Percentiles rank a stretch among this genome's conserved stretches.
Evolutionary conservation across 2,113 vertebrate genomes (phyloP).

Genomic region (Antidorcas marsupialis): DNA sequence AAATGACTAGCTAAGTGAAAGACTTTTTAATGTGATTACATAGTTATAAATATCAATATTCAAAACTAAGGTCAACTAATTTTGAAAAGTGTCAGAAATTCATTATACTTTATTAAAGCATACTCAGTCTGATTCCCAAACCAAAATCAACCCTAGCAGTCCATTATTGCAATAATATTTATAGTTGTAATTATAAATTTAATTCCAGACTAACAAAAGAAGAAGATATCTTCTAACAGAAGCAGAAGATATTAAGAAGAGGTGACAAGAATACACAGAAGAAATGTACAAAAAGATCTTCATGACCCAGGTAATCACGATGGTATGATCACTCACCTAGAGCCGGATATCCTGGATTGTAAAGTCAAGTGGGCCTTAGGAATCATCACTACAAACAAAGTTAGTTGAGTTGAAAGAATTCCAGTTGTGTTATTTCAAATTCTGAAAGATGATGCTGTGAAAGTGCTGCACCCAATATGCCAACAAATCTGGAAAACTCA

Average conservation of each 20-base stretch:
- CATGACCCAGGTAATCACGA: not conserved
- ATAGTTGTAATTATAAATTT: constrained; percentile 71
- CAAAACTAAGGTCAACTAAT: constrained; percentile 43
- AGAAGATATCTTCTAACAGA: not conserved
- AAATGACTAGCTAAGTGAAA: constrained; percentile 60
- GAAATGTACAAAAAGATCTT: not conserved
- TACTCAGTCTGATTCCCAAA: constrained; percentile 41
- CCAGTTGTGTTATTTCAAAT: not conserved
- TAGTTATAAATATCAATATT: constrained; percentile 70
- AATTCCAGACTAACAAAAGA: constrained; percentile 39
- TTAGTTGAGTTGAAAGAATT: not conserved
- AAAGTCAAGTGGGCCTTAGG: not conserved
- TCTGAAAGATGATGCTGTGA: not conserved
- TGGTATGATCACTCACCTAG: not conserved
- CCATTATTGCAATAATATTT: constrained; percentile 56
- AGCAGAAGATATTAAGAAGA: not conserved
- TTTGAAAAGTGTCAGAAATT: constrained; percentile 53
- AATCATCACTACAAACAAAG: not conserved
- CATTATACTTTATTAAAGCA: constrained; percentile 68
- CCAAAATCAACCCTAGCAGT: constrained; percentile 67
- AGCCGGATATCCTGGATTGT: not conserved
- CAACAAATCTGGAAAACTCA: not conserved
- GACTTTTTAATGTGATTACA: constrained; percentile 66
- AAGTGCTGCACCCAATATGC: not conserved
- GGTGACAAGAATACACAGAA: not conserved